Conservation (phyloP, 2,797 vertebrate genomes). For the Pipistrellus kuhlii region DNA sequence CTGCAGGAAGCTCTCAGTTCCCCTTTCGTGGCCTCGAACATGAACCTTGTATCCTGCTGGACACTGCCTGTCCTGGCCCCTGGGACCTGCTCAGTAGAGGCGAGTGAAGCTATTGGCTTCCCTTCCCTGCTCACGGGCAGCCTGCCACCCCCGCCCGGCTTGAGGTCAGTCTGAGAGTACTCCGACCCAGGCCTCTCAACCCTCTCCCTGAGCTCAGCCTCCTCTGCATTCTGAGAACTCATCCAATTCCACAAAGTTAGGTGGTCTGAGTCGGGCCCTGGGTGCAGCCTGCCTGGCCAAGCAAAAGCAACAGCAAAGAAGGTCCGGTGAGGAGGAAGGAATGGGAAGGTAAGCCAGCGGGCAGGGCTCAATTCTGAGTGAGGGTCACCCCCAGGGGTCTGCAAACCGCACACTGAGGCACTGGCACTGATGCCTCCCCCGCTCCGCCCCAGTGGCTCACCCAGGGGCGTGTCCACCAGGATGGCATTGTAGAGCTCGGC, state of each 20-base stretch:
- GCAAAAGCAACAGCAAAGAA: slow-evolving; percentile 11
- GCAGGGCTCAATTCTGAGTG: background rate
- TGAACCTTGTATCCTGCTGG: slow-evolving; percentile 44
- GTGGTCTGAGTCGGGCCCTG: background rate
- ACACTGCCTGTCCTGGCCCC: slow-evolving; percentile 53
- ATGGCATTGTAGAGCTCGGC: slow-evolving; percentile 99
- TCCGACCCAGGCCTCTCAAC: background rate
- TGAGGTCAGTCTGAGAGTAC: background rate
- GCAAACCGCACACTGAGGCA: background rate
- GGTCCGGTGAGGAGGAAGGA: background rate
- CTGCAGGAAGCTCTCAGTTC: slow-evolving; percentile 55
- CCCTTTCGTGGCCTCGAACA: slow-evolving; percentile 58
- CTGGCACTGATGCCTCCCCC: background rate
- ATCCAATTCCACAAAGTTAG: slow-evolving; percentile 2
- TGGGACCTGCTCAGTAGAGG: slow-evolving; percentile 22
- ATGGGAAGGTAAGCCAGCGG: background rate
- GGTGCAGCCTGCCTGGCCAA: background rate
- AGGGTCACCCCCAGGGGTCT: background rate
- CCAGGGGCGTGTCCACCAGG: slow-evolving; percentile 98
- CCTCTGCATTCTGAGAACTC: slow-evolving; percentile 18
- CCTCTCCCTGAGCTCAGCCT: background rate
- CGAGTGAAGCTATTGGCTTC: slow-evolving; percentile 42
- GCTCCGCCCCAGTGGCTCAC: slow-evolving; percentile 85
- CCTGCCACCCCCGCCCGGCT: background rate
- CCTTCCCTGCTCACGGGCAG: background rate